Evolutionary conservation across 2,113 vertebrate genomes (phyloP).

Genomic region (Mastomys coucha): DNA sequence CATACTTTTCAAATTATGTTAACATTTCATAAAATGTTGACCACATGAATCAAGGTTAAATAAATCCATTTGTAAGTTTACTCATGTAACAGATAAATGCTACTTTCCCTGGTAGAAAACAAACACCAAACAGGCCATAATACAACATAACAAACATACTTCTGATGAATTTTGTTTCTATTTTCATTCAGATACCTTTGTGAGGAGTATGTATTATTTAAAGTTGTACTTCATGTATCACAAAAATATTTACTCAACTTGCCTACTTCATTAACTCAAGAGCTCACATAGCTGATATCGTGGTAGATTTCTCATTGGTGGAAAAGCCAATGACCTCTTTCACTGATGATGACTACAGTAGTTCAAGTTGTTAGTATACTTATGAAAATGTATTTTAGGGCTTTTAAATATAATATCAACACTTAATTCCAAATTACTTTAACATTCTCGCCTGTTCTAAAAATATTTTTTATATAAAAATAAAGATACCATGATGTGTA

Average conservation of each 20-base stretch:
- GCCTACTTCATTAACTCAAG: not conserved
- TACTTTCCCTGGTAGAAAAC: not conserved
- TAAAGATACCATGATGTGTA: not conserved
- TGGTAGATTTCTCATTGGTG: not conserved
- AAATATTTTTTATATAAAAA: not conserved
- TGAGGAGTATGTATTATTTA: not conserved
- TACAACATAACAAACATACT: not conserved
- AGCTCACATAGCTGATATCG: not conserved
- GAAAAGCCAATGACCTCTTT: not conserved
- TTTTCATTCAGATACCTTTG: not conserved
- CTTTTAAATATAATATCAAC: not conserved
- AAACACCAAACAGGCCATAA: not conserved
- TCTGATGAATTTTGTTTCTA: not conserved
- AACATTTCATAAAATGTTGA: not conserved
- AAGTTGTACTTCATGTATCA: not conserved
- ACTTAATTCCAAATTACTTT: not conserved
- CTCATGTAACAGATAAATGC: not conserved
- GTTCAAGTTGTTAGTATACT: not conserved
- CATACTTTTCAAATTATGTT: not conserved
- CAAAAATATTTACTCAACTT: not conserved
- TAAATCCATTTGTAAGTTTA: not conserved
- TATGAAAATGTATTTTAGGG: not conserved
- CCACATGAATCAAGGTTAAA: not conserved
- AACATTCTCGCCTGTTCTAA: not conserved
- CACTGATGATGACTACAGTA: not conserved